phyloP scores from a whole-genome alignment of 1,140 invertebrate species.

The Monochamus saltuarius region DNA sequence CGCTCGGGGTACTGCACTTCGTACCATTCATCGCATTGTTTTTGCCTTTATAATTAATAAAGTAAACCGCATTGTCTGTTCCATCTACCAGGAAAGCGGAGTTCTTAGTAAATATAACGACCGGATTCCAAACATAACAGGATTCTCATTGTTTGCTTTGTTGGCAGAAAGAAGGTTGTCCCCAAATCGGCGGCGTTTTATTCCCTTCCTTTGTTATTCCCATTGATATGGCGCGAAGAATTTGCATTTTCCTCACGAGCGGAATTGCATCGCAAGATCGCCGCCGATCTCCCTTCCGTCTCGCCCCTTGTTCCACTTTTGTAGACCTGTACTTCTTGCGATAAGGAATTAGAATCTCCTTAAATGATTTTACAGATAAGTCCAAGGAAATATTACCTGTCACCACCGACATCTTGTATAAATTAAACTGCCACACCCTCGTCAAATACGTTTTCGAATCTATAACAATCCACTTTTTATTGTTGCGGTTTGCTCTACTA shows the following conservation, averaged over 20 bases:
- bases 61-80: no score
- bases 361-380: not conserved
- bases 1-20: no score
- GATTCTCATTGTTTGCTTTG: not conserved
- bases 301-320: not conserved
- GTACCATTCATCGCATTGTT: no score
- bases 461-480: constrained; percentile 5
- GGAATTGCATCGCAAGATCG: constrained; percentile 14
- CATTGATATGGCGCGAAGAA: not conserved
- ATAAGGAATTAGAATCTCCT: not conserved
- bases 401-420: not conserved
- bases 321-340: not conserved
- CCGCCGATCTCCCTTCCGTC: not conserved
- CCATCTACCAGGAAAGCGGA: no score
- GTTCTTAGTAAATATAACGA: no score
- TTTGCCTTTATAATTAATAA: no score
- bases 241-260: constrained; percentile 1
- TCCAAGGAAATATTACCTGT: constrained; percentile 9
- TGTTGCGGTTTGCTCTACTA: no score
- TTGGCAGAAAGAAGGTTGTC: not conserved
- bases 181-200: not conserved
- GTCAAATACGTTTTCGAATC: not conserved
- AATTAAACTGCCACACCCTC: constrained; percentile 1
- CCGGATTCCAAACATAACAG: no score
- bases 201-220: not conserved